Conservation (phyloP, 1,140 invertebrate genomes). For the Pectinophora gossypiella region DNA sequence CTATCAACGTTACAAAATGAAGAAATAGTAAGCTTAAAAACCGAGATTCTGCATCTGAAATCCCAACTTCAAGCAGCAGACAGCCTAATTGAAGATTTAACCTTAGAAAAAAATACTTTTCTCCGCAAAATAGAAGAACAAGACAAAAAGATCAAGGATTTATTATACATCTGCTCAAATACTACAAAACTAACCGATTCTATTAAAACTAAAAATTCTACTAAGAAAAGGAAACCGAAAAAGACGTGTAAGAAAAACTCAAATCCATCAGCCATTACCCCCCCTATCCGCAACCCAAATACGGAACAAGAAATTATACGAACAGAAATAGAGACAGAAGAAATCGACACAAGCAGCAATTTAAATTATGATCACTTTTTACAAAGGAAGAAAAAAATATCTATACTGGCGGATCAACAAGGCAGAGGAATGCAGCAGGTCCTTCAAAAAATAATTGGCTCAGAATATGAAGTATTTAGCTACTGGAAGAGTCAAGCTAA, state of each 20-base stretch:
- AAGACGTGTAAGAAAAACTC: too few species aligned
- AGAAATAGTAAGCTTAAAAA: neutral
- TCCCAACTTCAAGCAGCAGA: neutral
- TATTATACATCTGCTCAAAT: constrained; percentile 1
- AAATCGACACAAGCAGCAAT: too few species aligned
- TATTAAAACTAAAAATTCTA: neutral
- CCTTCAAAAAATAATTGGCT: neutral
- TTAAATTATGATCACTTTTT: too few species aligned
- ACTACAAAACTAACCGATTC: neutral
- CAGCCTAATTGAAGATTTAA: neutral
- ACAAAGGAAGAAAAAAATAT: constrained; percentile 2
- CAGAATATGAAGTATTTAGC: constrained; percentile 3
- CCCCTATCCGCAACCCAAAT: too few species aligned
- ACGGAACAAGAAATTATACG: too few species aligned
- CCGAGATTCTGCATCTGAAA: constrained; percentile 3
- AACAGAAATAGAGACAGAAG: too few species aligned
- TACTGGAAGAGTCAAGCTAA: constrained; percentile 3
- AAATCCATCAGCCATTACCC: too few species aligned
- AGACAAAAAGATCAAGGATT: constrained; percentile 1
- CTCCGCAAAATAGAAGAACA: constrained; percentile 1
- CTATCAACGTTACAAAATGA: neutral
- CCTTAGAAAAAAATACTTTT: constrained; percentile 1
- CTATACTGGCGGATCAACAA: constrained; percentile 4
- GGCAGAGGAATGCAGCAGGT: constrained; percentile 2
- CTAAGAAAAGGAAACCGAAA: too few species aligned